Conservation (phyloP, 2,113 vertebrate species). For the Romanogobio albipinnatus region DNA sequence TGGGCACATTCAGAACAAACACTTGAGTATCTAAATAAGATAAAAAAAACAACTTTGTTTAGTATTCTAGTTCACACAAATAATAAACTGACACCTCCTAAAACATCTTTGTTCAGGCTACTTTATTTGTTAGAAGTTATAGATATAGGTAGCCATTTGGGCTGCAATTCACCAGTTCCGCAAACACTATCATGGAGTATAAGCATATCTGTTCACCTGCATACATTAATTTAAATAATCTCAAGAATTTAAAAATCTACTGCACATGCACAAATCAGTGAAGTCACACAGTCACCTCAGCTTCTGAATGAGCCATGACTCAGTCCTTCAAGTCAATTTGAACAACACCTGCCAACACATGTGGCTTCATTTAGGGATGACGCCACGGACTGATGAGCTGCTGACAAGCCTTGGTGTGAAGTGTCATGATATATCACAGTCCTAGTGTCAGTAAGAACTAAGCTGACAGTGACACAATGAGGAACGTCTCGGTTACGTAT, state of each 20-base stretch:
- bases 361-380: neutral
- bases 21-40: no score
- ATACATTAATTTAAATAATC: neutral
- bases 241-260: neutral
- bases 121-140: no score
- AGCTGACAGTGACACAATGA: neutral
- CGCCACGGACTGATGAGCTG: neutral
- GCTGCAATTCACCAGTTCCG: no score
- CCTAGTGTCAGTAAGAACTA: neutral
- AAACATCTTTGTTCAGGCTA: no score
- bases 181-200: no score
- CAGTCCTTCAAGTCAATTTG: neutral
- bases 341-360: neutral
- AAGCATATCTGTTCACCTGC: neutral
- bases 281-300: conserved; percentile 16
- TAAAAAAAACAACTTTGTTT: no score
- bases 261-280: neutral
- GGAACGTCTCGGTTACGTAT: no score
- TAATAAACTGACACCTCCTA: no score
- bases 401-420: conserved; percentile 14
- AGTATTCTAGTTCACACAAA: no score
- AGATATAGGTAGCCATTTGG: no score
- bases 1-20: no score
- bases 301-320: neutral
- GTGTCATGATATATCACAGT: neutral